A percentile compares a stretch with the other conserved stretches of the same genome.
These are phyloP conservation scores for Priocnemis perturbator DNA, from an alignment of 2,888 invertebrate species.

Conservation along the genomic window DNA sequence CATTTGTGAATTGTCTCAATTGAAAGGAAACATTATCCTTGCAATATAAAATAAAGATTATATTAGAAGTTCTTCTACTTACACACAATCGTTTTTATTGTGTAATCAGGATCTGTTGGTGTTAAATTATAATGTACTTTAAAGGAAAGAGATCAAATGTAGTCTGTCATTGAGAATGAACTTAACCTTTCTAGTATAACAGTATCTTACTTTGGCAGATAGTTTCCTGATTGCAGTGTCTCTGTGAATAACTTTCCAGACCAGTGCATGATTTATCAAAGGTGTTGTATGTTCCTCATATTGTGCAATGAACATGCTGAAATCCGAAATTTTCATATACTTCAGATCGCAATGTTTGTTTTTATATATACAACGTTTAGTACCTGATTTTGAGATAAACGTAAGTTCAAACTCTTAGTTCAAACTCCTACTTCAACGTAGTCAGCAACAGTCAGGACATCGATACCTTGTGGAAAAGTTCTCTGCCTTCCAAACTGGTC, in stretches of 20 bases:
- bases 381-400: conserved; percentile 85
- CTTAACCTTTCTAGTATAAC: background rate
- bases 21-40: no score
- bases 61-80: no score
- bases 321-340: conserved; percentile 23
- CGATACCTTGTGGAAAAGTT: conserved; percentile 97
- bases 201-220: conserved; percentile 80
- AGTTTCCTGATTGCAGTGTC: conserved; percentile 90
- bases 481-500: conserved; percentile 99
- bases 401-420: no score
- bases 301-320: conserved; percentile 81
- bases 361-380: background rate
- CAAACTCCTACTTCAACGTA: conserved; percentile 95
- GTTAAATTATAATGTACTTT: conserved; percentile 81
- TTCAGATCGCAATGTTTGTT: background rate
- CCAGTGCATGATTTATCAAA: conserved; percentile 87
- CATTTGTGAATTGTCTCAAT: no score
- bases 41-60: no score
- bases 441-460: conserved; percentile 94
- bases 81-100: conserved; percentile 83
- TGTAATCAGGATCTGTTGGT: conserved; percentile 80
- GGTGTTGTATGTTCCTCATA: conserved; percentile 88
- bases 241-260: conserved; percentile 92
- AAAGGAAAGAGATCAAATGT: conserved; percentile 52
- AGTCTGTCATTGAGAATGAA: conserved; percentile 6